phyloP scores from a whole-genome alignment of 2,888 invertebrate genomes.

The Chromoteleia sp. region DNA sequence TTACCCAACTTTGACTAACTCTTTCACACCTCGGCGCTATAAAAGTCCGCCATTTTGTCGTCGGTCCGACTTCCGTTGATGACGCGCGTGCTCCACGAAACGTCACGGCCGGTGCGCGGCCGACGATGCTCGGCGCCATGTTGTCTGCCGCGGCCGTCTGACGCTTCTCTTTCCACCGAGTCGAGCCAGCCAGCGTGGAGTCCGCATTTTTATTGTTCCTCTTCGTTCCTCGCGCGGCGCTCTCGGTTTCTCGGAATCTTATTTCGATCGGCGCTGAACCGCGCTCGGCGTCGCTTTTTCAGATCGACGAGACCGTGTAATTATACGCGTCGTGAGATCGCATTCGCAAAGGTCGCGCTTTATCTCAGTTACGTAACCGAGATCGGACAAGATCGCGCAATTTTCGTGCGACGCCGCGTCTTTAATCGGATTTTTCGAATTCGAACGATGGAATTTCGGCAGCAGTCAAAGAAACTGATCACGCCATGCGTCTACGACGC shows the following conservation, averaged over 20 bases:
- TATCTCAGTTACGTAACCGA: conserved; percentile 54
- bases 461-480: no score
- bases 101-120: conserved; percentile 78
- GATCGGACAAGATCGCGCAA: background rate
- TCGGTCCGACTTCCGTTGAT: conserved; percentile 83
- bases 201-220: conserved; percentile 72
- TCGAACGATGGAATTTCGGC: no score
- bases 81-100: conserved; percentile 81
- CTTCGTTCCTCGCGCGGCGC: conserved; percentile 40
- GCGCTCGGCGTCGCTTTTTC: conserved; percentile 22
- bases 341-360: conserved; percentile 51
- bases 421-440: no score
- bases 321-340: conserved; percentile 48
- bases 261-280: conserved; percentile 47
- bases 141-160: conserved; percentile 82
- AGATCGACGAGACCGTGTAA: conserved; percentile 18
- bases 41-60: conserved; percentile 82
- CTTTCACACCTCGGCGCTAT: conserved; percentile 80
- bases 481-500: no score
- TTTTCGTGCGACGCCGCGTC: conserved; percentile 18
- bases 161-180: conserved; percentile 56
- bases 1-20: conserved; percentile 71
- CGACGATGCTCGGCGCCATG: conserved; percentile 83
- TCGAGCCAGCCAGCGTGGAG: conserved; percentile 81
- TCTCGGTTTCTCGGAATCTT: conserved; percentile 57